phyloP scores from a whole-genome alignment of 1,140 invertebrate genomes.

The Grapholita molesta region DNA sequence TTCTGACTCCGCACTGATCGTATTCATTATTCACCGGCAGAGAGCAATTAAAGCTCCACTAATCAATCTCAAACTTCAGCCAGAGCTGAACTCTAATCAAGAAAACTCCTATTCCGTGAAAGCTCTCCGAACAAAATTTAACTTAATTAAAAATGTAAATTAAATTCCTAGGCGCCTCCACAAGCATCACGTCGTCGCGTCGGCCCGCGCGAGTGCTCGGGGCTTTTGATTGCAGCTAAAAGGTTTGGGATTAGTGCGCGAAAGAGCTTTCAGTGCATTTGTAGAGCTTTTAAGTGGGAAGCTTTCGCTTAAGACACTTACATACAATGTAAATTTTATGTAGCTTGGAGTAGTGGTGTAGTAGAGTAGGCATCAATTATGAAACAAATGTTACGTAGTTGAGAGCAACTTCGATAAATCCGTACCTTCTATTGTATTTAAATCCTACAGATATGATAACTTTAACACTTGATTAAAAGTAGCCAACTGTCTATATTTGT shows the following conservation, averaged over 20 bases:
- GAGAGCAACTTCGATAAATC: not conserved
- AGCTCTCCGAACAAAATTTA: constrained; percentile 78
- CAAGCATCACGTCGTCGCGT: constrained; percentile 68
- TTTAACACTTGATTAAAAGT: constrained; percentile 1
- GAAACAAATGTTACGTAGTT: constrained; percentile 27
- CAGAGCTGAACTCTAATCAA: constrained; percentile 76
- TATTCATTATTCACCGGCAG: constrained; percentile 76
- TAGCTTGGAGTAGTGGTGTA: constrained; percentile 47
- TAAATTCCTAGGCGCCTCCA: constrained; percentile 77
- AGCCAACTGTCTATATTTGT: constrained; percentile 27
- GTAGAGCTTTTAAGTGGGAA: constrained; percentile 78
- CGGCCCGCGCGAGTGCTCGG: constrained; percentile 53
- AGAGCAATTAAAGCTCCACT: constrained; percentile 77
- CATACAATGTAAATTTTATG: constrained; percentile 78
- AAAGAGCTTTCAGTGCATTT: constrained; percentile 78
- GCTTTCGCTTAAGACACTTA: constrained; percentile 78
- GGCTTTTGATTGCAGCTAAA: constrained; percentile 78
- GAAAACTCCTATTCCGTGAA: constrained; percentile 77
- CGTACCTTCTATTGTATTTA: not conserved
- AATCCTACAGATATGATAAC: not conserved
- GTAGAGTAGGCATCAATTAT: constrained; percentile 48
- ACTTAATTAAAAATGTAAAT: constrained; percentile 79
- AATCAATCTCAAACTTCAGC: constrained; percentile 78
- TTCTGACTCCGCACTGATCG: constrained; percentile 69
- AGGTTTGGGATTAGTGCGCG: constrained; percentile 79